phyloP scores from a whole-genome alignment of 2,797 vertebrate species.

The Clarias pachynema region DNA sequence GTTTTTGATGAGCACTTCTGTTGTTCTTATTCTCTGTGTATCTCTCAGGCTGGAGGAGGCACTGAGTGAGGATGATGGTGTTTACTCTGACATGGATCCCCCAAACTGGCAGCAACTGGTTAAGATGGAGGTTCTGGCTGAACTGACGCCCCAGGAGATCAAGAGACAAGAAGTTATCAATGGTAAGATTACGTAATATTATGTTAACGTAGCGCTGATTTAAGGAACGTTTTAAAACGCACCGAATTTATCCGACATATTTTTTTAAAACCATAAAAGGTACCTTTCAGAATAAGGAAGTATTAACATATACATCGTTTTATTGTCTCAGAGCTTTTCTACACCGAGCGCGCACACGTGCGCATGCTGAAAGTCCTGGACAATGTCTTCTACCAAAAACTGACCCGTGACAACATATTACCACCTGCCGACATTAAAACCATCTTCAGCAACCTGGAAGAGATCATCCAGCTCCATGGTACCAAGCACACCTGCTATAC shows the following conservation, averaged over 20 bases:
- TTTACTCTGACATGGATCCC: conserved; percentile 84
- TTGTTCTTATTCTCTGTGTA: neutral
- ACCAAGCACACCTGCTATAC: conserved; percentile 27
- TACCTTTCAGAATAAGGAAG: neutral
- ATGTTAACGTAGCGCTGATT: neutral
- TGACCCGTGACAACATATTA: conserved; percentile 82
- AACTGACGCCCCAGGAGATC: conserved; percentile 86
- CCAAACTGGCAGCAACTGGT: conserved; percentile 95
- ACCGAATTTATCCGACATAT: neutral
- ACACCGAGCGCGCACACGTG: conserved; percentile 91
- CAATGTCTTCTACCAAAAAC: conserved; percentile 89
- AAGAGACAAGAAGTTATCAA: conserved; percentile 97
- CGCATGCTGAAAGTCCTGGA: conserved; percentile 90
- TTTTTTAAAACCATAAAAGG: neutral
- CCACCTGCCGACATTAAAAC: conserved; percentile 83
- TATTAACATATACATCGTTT: neutral
- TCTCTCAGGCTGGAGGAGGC: conserved; percentile 83
- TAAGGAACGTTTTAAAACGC: neutral
- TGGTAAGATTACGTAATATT: conserved; percentile 72
- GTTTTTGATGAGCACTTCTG: neutral
- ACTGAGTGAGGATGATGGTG: conserved; percentile 83
- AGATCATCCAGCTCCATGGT: conserved; percentile 93
- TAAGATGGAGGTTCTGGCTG: conserved; percentile 82
- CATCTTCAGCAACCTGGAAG: conserved; percentile 94
- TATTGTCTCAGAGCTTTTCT: conserved; percentile 83